Conservation (phyloP, 2,888 invertebrate species). For the Apamea monoglypha region DNA sequence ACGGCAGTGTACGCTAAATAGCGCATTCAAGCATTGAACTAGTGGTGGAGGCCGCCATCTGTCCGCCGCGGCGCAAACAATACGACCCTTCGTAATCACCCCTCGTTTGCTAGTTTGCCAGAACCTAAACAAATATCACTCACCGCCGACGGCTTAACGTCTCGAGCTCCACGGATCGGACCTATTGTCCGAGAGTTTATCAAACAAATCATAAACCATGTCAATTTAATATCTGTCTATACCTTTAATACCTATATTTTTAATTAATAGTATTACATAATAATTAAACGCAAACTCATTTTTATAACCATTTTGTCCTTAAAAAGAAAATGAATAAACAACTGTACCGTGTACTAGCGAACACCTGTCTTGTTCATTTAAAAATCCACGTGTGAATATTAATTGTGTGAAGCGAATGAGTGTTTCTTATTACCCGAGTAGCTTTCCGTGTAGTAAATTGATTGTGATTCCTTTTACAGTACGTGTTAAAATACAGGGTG, state of each 20-base stretch:
- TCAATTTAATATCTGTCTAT: constrained; percentile 38
- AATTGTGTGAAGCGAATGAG: constrained; percentile 74
- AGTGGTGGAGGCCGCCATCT: constrained; percentile 84
- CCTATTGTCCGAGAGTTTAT: constrained; percentile 73
- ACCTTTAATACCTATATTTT: background rate
- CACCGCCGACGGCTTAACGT: constrained; percentile 75
- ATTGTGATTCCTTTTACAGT: constrained; percentile 78
- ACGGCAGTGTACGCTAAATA: constrained; percentile 88
- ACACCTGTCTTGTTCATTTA: constrained; percentile 62
- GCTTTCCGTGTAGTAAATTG: constrained; percentile 70
- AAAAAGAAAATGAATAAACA: constrained; percentile 39
- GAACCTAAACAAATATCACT: constrained; percentile 88
- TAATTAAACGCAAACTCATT: constrained; percentile 19
- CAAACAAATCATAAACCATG: constrained; percentile 57
- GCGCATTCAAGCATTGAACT: constrained; percentile 87
- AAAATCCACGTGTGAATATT: constrained; percentile 70
- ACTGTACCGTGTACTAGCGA: constrained; percentile 44
- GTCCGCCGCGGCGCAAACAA: constrained; percentile 87
- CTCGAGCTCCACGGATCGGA: constrained; percentile 70
- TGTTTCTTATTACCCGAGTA: constrained; percentile 75
- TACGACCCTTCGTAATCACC: constrained; percentile 86
- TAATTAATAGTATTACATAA: background rate
- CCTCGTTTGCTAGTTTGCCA: constrained; percentile 83
- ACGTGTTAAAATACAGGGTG: constrained; percentile 85
- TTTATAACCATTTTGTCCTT: constrained; percentile 22